A percentile compares a stretch with the other conserved stretches of the same genome.
Evolutionary conservation across 2,113 vertebrate genomes (phyloP).

Genomic region (Pygoscelis adeliae): DNA sequence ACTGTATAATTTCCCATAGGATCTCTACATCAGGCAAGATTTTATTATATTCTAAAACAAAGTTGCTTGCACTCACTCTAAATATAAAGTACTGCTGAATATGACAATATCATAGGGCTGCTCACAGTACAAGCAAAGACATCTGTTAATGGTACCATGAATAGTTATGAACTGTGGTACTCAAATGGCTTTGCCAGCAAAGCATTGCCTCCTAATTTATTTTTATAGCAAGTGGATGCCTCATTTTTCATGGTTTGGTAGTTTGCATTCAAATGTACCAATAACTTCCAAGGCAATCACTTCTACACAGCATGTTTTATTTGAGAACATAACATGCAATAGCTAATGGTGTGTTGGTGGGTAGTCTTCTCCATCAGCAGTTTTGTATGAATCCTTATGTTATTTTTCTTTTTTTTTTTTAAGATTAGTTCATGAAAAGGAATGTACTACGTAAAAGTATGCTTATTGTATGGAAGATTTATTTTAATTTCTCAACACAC

Average conservation of each 20-base stretch:
- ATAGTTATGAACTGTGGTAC: constrained; percentile 71
- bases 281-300: constrained; percentile 62
- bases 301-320: constrained; percentile 54
- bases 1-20: constrained; percentile 72
- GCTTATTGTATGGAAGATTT: neutral
- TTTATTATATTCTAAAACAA: constrained; percentile 77
- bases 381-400: neutral
- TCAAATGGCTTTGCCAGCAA: constrained; percentile 69
- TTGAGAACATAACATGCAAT: constrained; percentile 22
- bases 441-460: neutral
- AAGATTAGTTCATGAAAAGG: neutral
- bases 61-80: constrained; percentile 69
- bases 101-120: constrained; percentile 57
- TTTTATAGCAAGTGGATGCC: constrained; percentile 70
- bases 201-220: constrained; percentile 67
- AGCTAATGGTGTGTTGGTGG: constrained; percentile 58
- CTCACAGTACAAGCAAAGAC: constrained; percentile 63
- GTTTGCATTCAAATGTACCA: constrained; percentile 74
- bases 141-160: constrained; percentile 75
- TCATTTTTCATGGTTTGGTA: constrained; percentile 75
- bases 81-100: constrained; percentile 66
- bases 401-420: neutral
- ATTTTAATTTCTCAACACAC: neutral
- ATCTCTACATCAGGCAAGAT: constrained; percentile 49
- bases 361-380: constrained; percentile 53